Conservation (phyloP, 2,797 vertebrate genomes). For the Bryconaethiops microstoma region DNA sequence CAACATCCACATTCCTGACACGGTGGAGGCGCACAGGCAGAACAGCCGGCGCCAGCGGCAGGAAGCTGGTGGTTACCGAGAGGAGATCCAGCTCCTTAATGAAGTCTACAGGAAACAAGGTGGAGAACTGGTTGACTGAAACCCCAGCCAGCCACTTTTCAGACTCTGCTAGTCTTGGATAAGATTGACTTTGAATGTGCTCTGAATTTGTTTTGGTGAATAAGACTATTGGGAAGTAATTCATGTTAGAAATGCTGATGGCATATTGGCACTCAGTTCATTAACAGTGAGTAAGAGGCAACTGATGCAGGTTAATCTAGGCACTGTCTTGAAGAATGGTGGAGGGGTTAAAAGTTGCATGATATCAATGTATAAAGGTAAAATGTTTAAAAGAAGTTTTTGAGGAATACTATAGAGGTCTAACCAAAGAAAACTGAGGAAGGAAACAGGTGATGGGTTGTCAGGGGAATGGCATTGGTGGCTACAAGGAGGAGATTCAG, state of each 20-base stretch:
- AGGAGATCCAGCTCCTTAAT: slow-evolving; percentile 96
- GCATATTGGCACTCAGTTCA: background rate
- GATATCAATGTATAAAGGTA: too few species aligned
- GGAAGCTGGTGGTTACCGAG: slow-evolving; percentile 85
- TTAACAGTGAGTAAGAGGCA: background rate
- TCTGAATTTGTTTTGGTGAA: background rate
- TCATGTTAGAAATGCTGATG: slow-evolving; percentile 5
- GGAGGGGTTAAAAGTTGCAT: background rate
- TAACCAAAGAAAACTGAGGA: background rate
- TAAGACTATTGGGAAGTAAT: background rate
- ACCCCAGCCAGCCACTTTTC: background rate
- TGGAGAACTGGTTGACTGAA: slow-evolving; percentile 68
- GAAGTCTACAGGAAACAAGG: slow-evolving; percentile 87
- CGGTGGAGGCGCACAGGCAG: slow-evolving; percentile 93
- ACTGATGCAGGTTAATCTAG: background rate
- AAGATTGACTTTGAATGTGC: slow-evolving; percentile 6
- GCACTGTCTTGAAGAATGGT: too few species aligned
- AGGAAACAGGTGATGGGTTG: background rate
- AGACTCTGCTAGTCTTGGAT: background rate
- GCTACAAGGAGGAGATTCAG: background rate
- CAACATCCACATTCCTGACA: slow-evolving; percentile 97
- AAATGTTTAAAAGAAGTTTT: background rate
- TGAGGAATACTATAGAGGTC: background rate
- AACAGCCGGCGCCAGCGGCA: slow-evolving; percentile 87
- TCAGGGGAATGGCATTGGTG: background rate